Conservation (phyloP, 2,888 invertebrate genomes). For the Gordius sp. region DNA sequence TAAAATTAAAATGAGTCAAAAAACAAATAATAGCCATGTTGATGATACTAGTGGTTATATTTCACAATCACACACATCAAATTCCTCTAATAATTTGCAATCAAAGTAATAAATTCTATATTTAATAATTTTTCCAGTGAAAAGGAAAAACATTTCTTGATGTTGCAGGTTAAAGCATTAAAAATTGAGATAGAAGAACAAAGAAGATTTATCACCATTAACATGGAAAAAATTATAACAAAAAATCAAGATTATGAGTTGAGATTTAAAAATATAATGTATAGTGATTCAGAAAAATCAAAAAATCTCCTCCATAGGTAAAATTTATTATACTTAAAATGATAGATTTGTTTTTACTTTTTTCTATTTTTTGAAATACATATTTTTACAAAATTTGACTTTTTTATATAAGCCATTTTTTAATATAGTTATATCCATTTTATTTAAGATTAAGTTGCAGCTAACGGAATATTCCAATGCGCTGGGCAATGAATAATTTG, state of each 20-base stretch:
- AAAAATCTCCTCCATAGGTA: slow-evolving; percentile 6
- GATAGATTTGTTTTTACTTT: too few species aligned
- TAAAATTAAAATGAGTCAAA: too few species aligned
- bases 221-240: neutral
- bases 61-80: too few species aligned
- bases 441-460: too few species aligned
- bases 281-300: neutral
- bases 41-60: neutral
- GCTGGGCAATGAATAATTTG: too few species aligned
- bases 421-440: too few species aligned
- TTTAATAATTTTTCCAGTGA: neutral
- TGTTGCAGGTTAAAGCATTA: slow-evolving; percentile 4
- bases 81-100: neutral
- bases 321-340: too few species aligned
- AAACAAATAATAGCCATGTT: too few species aligned
- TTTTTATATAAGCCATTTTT: too few species aligned
- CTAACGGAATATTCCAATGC: too few species aligned
- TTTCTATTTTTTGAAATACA: too few species aligned
- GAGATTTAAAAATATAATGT: neutral
- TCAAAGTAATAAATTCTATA: neutral
- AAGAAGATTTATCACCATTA: neutral
- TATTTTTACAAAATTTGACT: too few species aligned
- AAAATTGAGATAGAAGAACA: slow-evolving; percentile 12
- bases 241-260: neutral
- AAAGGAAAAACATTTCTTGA: neutral